A percentile compares a stretch with the other conserved stretches of the same genome.
Conservation (phyloP, 1,140 invertebrate species). For the Drosophila pallidifrons region DNA sequence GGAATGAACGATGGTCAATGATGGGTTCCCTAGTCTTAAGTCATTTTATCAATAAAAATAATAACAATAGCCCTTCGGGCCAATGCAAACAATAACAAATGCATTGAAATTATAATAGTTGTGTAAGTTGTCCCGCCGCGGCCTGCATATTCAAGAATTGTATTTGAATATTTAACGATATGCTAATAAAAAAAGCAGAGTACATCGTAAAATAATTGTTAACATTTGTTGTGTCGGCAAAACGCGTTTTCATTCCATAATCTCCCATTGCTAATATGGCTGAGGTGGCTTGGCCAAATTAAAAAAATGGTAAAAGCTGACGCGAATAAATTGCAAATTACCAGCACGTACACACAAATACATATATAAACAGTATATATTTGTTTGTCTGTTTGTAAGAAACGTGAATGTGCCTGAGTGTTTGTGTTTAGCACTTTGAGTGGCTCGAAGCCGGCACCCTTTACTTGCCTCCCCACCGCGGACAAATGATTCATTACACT, state of each 20-base stretch:
- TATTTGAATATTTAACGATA: slow-evolving; percentile 45
- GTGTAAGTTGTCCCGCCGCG: slow-evolving; percentile 15
- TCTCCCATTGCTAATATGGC: slow-evolving; percentile 21
- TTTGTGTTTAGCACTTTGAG: slow-evolving; percentile 31
- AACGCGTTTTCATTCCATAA: slow-evolving; percentile 31
- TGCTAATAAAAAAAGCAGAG: slow-evolving; percentile 31
- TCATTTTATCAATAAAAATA: slow-evolving; percentile 15
- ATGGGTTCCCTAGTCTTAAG: slow-evolving; percentile 45
- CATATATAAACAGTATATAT: slow-evolving; percentile 7
- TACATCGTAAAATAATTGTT: slow-evolving; percentile 30
- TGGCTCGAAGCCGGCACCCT: slow-evolving; percentile 35
- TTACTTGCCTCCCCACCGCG: slow-evolving; percentile 6
- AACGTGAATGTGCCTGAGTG: slow-evolving; percentile 23
- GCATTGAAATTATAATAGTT: slow-evolving; percentile 46
- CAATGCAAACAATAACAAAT: slow-evolving; percentile 20
- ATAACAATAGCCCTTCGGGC: slow-evolving; percentile 7
- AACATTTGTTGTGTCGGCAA: slow-evolving; percentile 40
- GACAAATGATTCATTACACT: slow-evolving; percentile 68
- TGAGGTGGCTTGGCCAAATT: slow-evolving; percentile 20
- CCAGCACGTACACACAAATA: slow-evolving; percentile 55
- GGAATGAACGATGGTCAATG: too few species aligned
- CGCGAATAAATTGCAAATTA: slow-evolving; percentile 67
- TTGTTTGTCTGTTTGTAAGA: neutral
- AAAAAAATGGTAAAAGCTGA: slow-evolving; percentile 39
- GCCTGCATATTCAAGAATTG: slow-evolving; percentile 16